Percentiles rank a stretch among this genome's conserved stretches.
Conservation (phyloP, 2,797 vertebrate species). For the Epinephelus awoara region DNA sequence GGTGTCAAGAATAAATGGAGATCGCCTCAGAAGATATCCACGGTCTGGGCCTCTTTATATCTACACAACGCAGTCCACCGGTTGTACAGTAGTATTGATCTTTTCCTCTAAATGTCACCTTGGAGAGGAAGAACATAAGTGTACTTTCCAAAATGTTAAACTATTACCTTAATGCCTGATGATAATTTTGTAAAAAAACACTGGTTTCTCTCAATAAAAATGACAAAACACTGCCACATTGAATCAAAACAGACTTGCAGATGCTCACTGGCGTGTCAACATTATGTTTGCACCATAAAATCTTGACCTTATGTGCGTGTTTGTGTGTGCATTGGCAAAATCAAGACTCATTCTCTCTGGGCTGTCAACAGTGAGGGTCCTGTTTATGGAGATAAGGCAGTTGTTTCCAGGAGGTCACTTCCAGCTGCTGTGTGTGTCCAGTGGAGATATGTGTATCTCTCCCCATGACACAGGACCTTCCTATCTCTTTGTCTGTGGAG, state of each 20-base stretch:
- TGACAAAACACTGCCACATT: neutral
- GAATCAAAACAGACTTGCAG: neutral
- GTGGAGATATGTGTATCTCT: slow-evolving; percentile 64
- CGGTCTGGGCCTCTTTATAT: too few relatives aligned
- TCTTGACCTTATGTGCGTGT: slow-evolving; percentile 14
- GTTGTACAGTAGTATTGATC: neutral
- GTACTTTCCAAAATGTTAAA: too few relatives aligned
- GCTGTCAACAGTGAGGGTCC: slow-evolving; percentile 50
- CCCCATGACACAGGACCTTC: slow-evolving; percentile 62
- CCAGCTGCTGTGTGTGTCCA: slow-evolving; percentile 70
- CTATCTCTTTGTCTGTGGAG: slow-evolving; percentile 59
- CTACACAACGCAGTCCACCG: too few relatives aligned
- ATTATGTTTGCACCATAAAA: neutral
- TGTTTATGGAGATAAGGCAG: slow-evolving; percentile 77
- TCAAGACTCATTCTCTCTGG: slow-evolving; percentile 40
- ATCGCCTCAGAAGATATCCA: too few relatives aligned
- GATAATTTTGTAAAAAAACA: neutral
- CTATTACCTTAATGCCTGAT: neutral
- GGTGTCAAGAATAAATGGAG: too few relatives aligned
- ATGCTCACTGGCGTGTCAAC: neutral
- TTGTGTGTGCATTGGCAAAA: slow-evolving; percentile 36
- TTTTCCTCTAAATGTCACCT: neutral
- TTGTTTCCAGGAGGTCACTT: slow-evolving; percentile 75
- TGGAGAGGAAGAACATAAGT: too few relatives aligned
- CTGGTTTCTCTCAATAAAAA: neutral